Base-by-base conservation (phyloP, 2,113 vertebrate genomes). In the Oxyura jamaicensis region DNA sequence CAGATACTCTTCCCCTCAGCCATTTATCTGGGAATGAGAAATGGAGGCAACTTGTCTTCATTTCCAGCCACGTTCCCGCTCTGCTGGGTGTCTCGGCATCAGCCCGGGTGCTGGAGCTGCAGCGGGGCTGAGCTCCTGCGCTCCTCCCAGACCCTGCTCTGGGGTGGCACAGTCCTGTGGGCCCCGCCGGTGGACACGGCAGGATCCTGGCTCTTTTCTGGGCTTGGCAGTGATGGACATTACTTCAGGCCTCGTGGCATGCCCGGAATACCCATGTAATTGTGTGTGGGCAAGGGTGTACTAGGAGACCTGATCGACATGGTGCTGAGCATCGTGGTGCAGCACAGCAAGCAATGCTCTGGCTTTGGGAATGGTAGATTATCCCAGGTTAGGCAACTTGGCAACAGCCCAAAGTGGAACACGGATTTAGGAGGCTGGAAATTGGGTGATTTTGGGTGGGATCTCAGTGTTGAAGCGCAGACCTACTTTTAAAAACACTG, bases 141-240 rank as follows among this genome's bases (percentile, higher is more conserved):
- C 23, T 65, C n/a, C 46, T 35, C 50, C 36, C 44, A 44, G 58
- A 35, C 56, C 16, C 25, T 0, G 1, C 35, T 36, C 23, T 11
- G 21, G 20, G 33, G 10, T 2, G 42, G 8, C 14, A 8, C 15
- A 36, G 35, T 8, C 41, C 6, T 22, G 11, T 1, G 1, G 42
- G 14, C 39, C 25, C 68, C 14, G 60, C 0, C 6, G 31, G 11
- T 1, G 3, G 35, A 11, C 13, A 4, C 0, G 1, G 11, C 6
- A 3, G 23, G 67, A 6, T 28, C 11, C 41, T 71, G 63, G 36
- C 25, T 42, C 63, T 56, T 36, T 23, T 31, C 53, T 29, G 42
- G 28, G 4, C 3, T 7, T n/a, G 26, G 10, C 50, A 65, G 58
- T 2, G 1, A 11, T 11, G 35, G 48, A 22, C 20, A 46, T 21